A percentile compares a stretch with the other conserved stretches of the same genome.
These are phyloP conservation scores for Pyrrhosoma nymphula DNA, from an alignment of 2,888 invertebrate species.

Conservation along the genomic window DNA sequence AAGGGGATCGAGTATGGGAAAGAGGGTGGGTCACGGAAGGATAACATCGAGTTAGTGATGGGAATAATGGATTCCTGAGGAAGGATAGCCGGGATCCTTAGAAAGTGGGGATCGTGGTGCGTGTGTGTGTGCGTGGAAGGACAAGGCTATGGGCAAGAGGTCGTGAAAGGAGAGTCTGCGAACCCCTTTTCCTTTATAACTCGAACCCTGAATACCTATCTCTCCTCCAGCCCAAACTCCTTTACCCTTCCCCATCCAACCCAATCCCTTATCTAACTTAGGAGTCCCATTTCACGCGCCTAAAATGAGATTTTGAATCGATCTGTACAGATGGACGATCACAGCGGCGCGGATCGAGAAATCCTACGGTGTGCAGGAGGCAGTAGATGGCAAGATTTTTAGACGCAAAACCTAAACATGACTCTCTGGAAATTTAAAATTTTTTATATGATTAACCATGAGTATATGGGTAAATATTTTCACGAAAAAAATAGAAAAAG, in stretches of 20 bases:
- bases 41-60: conserved; percentile 28
- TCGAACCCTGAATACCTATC: not conserved
- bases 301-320: conserved; percentile 56
- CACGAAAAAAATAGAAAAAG: too few species aligned
- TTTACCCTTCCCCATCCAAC: not conserved
- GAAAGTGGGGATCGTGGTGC: not conserved
- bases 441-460: too few species aligned
- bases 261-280: not conserved
- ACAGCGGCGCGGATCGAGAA: not conserved
- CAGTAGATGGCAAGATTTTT: too few species aligned
- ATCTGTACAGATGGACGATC: conserved; percentile 43
- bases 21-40: not conserved
- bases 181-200: not conserved
- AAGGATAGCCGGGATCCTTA: not conserved
- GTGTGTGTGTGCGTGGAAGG: not conserved
- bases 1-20: not conserved
- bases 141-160: not conserved
- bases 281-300: conserved; percentile 36
- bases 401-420: too few species aligned
- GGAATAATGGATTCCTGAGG: conserved; percentile 42
- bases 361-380: too few species aligned
- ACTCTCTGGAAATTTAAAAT: too few species aligned
- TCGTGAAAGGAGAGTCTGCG: not conserved
- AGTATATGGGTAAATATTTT: too few species aligned
- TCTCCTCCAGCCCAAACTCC: not conserved